Base-by-base conservation (phyloP, 2,113 vertebrate species). In the Gavialis gangeticus region DNA sequence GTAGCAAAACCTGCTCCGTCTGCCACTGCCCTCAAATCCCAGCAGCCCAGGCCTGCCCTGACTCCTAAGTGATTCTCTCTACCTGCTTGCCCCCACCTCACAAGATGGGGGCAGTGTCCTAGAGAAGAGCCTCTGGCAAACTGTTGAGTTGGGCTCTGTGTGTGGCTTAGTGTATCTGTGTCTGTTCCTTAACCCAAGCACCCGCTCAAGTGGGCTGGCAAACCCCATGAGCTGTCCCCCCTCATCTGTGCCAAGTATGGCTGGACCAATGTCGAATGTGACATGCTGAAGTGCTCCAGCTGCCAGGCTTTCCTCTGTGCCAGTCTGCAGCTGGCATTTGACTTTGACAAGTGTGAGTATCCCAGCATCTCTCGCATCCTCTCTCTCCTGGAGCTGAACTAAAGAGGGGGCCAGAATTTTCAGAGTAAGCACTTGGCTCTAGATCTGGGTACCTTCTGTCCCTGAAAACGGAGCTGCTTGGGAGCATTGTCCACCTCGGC, bases 141-240 rank as follows among this genome's bases (percentile, higher is more conserved):
- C 16, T 10, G 27, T 21, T 21, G 8, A 46, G 5, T 9, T 54
- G 7, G 25, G 24, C 79, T 86, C 85, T 6, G 13, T 54, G 63
- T 7, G 0, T 22, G 25, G 17, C 5, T 83, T 46, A 3, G 1
- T 0, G 90, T 30, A 5, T 22, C 82, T 59, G 82, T 85, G 60
- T 2, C 85, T 54, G 2, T 46, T 97, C 98, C 98, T 99, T 99
- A 98, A 99, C 85, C 0, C 2, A 1, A 73, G 2, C 77, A 99
- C 99, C 99, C 99, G 28, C 95, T 99, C 94, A 98, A 98, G 94
- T 99, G 99, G 99, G 98, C 99, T 3, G 99, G 99, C 8, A 99
- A 99, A 86, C 99, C 99, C n/a, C 93, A 75, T 0, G 94, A 96
- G 28, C 95, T 99, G 69, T 99, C 99, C 0, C 99, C 99, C 2